Percentiles rank a stretch among this genome's conserved stretches.
Evolutionary conservation across 1,140 invertebrate species (phyloP).

Genomic region (Agraylea sexmaculata): DNA sequence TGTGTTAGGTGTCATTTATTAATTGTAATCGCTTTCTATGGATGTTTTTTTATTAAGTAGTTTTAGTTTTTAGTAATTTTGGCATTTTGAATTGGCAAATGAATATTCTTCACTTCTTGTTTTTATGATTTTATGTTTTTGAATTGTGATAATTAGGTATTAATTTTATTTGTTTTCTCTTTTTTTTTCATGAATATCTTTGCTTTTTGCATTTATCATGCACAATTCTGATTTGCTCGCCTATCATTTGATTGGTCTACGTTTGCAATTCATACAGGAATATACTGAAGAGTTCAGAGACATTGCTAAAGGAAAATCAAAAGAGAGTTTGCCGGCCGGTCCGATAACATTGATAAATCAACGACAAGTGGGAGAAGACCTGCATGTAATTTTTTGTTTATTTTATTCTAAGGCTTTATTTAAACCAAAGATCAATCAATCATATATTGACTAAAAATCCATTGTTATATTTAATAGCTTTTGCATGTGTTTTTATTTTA

Average conservation of each 20-base stretch:
- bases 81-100: too few species aligned
- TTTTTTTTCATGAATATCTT: too few species aligned
- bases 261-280: constrained; percentile 55
- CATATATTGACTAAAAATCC: not conserved
- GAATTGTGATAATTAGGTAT: too few species aligned
- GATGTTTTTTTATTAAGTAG: too few species aligned
- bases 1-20: too few species aligned
- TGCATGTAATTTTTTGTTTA: constrained; percentile 59
- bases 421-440: constrained; percentile 3
- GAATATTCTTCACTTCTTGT: too few species aligned
- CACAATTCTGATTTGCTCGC: too few species aligned
- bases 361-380: constrained; percentile 84
- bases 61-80: too few species aligned
- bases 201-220: too few species aligned
- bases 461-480: constrained; percentile 4
- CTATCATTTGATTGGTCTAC: constrained; percentile 7
- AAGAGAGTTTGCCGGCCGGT: constrained; percentile 77
- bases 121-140: too few species aligned
- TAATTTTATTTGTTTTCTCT: too few species aligned
- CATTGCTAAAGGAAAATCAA: constrained; percentile 87
- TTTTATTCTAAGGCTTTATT: constrained; percentile 6
- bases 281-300: constrained; percentile 94
- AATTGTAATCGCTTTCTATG: too few species aligned
- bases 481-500: constrained; percentile 15
- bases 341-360: constrained; percentile 95